phyloP scores from a whole-genome alignment of 2,888 invertebrate genomes.

The Glyphotaelius pellucidus region DNA sequence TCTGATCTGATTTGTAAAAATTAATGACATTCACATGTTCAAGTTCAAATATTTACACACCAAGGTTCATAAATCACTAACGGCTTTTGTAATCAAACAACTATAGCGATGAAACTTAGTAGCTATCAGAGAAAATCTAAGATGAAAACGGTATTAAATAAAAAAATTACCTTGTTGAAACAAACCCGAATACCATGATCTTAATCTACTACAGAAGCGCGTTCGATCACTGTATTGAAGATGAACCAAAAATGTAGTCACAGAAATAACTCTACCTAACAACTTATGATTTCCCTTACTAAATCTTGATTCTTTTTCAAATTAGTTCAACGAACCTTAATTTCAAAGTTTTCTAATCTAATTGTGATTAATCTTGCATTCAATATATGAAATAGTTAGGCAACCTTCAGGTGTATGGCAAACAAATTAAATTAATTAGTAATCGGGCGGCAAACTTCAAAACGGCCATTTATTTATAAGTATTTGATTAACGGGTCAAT shows the following conservation, averaged over 20 bases:
- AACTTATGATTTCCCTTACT: background rate
- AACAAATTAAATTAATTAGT: slow-evolving; percentile 38
- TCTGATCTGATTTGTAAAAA: background rate
- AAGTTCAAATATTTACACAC: background rate
- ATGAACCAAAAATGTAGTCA: background rate
- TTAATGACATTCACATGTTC: background rate
- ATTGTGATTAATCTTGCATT: slow-evolving; percentile 25
- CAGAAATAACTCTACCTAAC: background rate
- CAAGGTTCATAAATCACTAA: background rate
- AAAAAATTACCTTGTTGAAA: background rate
- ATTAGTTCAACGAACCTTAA: slow-evolving; percentile 27
- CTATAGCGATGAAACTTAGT: background rate
- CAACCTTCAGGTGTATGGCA: slow-evolving; percentile 24
- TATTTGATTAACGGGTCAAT: slow-evolving; percentile 15
- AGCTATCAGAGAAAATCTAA: background rate
- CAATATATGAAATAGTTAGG: slow-evolving; percentile 13
- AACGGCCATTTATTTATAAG: slow-evolving; percentile 10
- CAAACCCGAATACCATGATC: background rate
- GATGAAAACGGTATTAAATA: background rate
- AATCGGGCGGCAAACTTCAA: slow-evolving; percentile 5
- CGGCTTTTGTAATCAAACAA: background rate
- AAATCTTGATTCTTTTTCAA: background rate
- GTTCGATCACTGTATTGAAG: background rate
- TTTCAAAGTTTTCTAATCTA: background rate
- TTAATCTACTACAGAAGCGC: background rate